Conservation (phyloP, 2,888 invertebrate species). For the Nyleta sp. region DNA sequence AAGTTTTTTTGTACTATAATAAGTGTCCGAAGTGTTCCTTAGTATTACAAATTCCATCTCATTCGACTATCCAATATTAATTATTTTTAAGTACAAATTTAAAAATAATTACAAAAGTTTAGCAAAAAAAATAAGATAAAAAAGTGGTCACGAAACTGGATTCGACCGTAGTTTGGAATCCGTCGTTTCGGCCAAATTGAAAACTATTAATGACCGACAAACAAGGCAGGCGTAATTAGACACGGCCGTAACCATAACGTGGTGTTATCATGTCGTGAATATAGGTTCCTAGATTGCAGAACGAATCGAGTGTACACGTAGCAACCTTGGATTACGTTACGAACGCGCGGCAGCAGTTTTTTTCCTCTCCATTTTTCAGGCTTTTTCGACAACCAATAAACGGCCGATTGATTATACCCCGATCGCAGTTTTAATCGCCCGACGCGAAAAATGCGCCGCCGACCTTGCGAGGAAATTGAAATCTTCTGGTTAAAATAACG, state of each 20-base stretch:
- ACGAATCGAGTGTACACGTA: slow-evolving; percentile 34
- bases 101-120: too few relatives aligned
- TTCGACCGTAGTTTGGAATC: too few relatives aligned
- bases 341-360: slow-evolving; percentile 15
- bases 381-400: slow-evolving; percentile 8
- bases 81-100: too few relatives aligned
- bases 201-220: slow-evolving; percentile 15
- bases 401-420: neutral
- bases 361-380: neutral
- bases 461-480: slow-evolving; percentile 8
- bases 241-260: slow-evolving; percentile 30
- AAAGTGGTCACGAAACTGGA: too few relatives aligned
- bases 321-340: slow-evolving; percentile 32
- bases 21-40: too few relatives aligned
- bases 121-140: too few relatives aligned
- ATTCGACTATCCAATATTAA: too few relatives aligned
- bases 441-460: neutral
- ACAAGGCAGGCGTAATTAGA: slow-evolving; percentile 18
- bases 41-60: too few relatives aligned
- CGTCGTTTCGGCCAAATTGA: too few relatives aligned
- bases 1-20: too few relatives aligned
- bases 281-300: slow-evolving; percentile 38
- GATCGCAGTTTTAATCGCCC: slow-evolving; percentile 22
- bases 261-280: slow-evolving; percentile 32
- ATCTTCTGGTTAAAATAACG: too few relatives aligned